A percentile compares a stretch with the other conserved stretches of the same genome.
Conservation (phyloP, 2,888 invertebrate species). For the Serrognathus titanus region DNA sequence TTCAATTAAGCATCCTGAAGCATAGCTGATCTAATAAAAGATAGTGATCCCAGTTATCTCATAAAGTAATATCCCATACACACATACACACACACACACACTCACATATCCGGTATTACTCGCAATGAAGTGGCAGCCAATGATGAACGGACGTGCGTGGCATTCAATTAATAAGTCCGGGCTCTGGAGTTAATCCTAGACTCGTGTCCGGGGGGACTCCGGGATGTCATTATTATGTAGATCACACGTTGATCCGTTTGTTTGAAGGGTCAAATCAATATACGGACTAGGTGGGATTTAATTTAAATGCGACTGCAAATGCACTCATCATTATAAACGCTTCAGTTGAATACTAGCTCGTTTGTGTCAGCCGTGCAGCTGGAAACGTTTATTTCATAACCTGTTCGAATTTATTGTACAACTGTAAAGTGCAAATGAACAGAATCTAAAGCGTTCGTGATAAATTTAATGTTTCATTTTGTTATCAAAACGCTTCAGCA, state of each 20-base stretch:
- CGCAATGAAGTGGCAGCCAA: conserved; percentile 48
- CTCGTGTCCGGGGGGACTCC: conserved; percentile 45
- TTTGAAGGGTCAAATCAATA: conserved; percentile 46
- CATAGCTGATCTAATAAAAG: conserved; percentile 43
- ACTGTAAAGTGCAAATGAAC: no score
- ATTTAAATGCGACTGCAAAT: conserved; percentile 28
- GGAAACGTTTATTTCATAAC: not conserved
- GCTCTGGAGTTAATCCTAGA: conserved; percentile 47
- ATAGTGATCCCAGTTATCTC: conserved; percentile 44
- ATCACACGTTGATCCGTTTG: conserved; percentile 51
- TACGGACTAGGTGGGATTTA: conserved; percentile 28
- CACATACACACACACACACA: conserved; percentile 20
- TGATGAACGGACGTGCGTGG: conserved; percentile 49
- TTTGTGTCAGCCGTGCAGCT: not conserved
- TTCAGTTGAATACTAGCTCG: not conserved
- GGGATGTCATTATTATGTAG: conserved; percentile 51
- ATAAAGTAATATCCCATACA: conserved; percentile 41
- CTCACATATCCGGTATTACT: conserved; percentile 39
- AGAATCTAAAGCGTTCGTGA: no score
- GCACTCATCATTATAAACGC: conserved; percentile 14
- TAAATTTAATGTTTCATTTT: no score
- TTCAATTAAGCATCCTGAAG: conserved; percentile 43
- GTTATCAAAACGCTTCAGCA: no score
- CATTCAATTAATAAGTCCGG: conserved; percentile 50
- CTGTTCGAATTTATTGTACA: no score